A percentile compares a stretch with the other conserved stretches of the same genome.
phyloP scores from a whole-genome alignment of 2,797 vertebrate species.

The Staurois parvus region DNA sequence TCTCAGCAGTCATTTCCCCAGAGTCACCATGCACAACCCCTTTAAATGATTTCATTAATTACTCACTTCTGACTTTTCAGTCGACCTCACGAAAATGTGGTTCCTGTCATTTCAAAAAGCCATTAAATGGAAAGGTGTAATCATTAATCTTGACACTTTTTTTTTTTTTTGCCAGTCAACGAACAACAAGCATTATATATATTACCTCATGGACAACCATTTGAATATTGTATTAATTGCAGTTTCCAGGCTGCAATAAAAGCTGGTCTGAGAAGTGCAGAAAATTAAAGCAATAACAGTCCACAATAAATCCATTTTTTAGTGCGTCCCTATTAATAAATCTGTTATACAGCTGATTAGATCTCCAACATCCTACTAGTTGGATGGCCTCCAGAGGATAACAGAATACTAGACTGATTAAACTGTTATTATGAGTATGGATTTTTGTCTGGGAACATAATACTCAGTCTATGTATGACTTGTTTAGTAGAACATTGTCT shows the following conservation, averaged over 20 bases:
- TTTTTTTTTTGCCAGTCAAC: too few relatives aligned
- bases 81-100: constrained; percentile 11
- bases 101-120: constrained; percentile 24
- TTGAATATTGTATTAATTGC: too few relatives aligned
- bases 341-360: not conserved
- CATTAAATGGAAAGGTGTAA: constrained; percentile 39
- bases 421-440: not conserved
- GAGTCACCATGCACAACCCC: constrained; percentile 5
- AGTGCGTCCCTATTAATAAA: not conserved
- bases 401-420: not conserved
- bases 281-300: too few relatives aligned
- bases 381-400: not conserved
- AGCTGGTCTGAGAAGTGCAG: too few relatives aligned
- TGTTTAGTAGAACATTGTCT: too few relatives aligned
- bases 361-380: not conserved
- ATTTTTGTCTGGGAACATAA: not conserved
- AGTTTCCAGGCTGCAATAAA: too few relatives aligned
- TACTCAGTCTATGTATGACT: not conserved
- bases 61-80: constrained; percentile 17
- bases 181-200: too few relatives aligned
- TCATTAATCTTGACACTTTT: not conserved
- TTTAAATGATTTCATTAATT: constrained; percentile 27
- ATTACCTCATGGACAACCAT: too few relatives aligned
- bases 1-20: constrained; percentile 10
- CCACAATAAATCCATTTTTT: not conserved